A percentile compares a stretch with the other conserved stretches of the same genome.
Conservation (phyloP, 2,797 vertebrate species). For the Falco concolor region DNA sequence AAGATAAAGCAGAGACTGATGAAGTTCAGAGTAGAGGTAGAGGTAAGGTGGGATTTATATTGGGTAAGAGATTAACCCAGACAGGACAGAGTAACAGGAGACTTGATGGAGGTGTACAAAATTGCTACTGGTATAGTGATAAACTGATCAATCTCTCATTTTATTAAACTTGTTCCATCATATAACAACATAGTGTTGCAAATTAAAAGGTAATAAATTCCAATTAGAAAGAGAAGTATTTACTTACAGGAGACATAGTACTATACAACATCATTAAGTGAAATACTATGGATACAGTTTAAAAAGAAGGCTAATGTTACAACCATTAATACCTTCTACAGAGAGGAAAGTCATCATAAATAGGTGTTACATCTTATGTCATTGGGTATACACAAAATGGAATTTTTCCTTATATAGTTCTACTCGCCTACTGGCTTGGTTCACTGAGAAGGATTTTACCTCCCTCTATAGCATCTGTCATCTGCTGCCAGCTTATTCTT, state of each 20-base stretch:
- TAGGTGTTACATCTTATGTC: neutral
- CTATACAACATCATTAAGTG: neutral
- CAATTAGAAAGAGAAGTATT: constrained; percentile 24
- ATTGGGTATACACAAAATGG: neutral
- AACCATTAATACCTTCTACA: neutral
- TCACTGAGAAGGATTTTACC: constrained; percentile 16
- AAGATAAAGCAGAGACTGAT: constrained; percentile 44
- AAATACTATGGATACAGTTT: neutral
- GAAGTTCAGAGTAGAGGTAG: neutral
- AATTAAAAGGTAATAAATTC: constrained; percentile 51
- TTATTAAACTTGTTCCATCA: constrained; percentile 4
- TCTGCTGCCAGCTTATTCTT: constrained; percentile 35
- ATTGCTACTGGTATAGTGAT: neutral
- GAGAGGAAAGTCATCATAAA: neutral
- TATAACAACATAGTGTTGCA: neutral
- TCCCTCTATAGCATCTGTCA: neutral
- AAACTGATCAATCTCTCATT: constrained; percentile 40
- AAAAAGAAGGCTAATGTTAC: constrained; percentile 8
- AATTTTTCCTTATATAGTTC: neutral
- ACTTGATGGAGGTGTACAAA: constrained; percentile 17
- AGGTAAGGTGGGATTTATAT: constrained; percentile 18
- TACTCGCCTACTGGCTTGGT: neutral
- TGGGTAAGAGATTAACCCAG: constrained; percentile 24
- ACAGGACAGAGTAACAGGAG: constrained; percentile 10
- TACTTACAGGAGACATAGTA: neutral